Percentiles rank a stretch among this genome's conserved stretches.
These are phyloP conservation scores for Idaea dimidiata DNA, from an alignment of 2,888 invertebrate genomes.

Conservation along the genomic window DNA sequence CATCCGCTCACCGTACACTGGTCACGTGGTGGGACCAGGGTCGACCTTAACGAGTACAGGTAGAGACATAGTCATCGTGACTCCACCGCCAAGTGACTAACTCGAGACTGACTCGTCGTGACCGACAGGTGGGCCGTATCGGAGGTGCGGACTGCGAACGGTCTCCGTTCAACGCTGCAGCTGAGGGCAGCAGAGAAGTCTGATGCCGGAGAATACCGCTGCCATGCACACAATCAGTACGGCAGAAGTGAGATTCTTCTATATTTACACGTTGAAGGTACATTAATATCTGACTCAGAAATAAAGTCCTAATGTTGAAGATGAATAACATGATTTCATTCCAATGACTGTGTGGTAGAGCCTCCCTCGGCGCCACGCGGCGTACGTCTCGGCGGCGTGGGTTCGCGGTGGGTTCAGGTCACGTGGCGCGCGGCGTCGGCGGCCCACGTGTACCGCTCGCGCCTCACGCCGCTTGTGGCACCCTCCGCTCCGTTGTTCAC, in stretches of 20 bases:
- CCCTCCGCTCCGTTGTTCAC: constrained; percentile 38
- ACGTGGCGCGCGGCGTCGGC: constrained; percentile 65
- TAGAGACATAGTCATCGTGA: no score
- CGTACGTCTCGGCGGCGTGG: constrained; percentile 80
- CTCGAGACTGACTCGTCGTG: no score
- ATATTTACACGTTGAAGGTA: constrained; percentile 85
- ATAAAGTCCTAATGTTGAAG: neutral
- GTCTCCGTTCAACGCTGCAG: constrained; percentile 84
- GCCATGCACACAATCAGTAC: constrained; percentile 85
- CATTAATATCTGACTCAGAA: no score
- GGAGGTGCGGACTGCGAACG: constrained; percentile 84
- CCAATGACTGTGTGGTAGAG: constrained; percentile 59
- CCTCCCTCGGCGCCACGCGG: constrained; percentile 84
- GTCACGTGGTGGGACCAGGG: constrained; percentile 84
- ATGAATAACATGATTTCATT: no score
- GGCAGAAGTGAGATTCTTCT: constrained; percentile 84
- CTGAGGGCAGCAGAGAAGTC: constrained; percentile 83
- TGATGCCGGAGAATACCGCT: constrained; percentile 87
- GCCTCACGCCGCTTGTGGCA: constrained; percentile 28
- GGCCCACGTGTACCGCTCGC: constrained; percentile 13
- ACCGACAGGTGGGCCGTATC: constrained; percentile 78
- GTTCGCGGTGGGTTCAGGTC: constrained; percentile 81
- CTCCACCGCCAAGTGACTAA: no score
- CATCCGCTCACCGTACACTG: constrained; percentile 89
- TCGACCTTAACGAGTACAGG: constrained; percentile 84